Percentiles rank a stretch among this genome's conserved stretches.
These are phyloP conservation scores for Folsomia candida DNA, from an alignment of 2,888 invertebrate genomes.

Conservation along the genomic window DNA sequence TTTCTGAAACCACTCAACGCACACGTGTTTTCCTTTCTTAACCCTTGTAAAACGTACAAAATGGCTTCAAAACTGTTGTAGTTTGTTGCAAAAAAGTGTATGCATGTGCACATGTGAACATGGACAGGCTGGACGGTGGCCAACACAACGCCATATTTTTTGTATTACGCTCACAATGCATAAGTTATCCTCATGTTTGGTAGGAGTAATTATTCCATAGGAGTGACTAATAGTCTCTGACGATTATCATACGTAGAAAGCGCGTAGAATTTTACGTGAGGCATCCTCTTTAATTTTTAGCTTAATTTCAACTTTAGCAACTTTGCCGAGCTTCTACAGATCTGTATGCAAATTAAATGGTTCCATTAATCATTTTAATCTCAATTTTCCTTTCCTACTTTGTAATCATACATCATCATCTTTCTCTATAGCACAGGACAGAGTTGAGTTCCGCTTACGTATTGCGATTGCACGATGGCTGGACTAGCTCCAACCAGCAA, in stretches of 20 bases:
- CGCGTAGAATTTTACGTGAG: background rate
- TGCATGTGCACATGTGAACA: background rate
- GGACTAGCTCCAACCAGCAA: constrained; percentile 1
- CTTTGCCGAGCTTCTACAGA: background rate
- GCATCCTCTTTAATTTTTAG: background rate
- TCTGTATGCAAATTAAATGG: background rate
- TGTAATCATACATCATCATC: background rate
- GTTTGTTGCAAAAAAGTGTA: background rate
- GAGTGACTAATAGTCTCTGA: too few relatives aligned
- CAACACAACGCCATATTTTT: too few relatives aligned
- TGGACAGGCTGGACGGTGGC: background rate
- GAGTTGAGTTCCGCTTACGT: background rate
- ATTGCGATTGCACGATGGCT: background rate
- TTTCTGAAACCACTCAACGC: background rate
- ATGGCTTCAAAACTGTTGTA: background rate
- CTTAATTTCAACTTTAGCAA: background rate
- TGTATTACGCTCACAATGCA: background rate
- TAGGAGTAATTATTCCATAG: too few relatives aligned
- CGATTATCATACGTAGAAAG: too few relatives aligned
- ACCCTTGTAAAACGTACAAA: background rate
- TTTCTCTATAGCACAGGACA: background rate
- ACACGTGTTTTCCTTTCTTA: background rate
- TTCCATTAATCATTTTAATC: background rate
- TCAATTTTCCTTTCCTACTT: background rate
- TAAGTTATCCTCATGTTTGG: too few relatives aligned